These are phyloP conservation scores for Agelastica alni DNA, from an alignment of 2,888 invertebrate genomes.

Conservation along the genomic window DNA sequence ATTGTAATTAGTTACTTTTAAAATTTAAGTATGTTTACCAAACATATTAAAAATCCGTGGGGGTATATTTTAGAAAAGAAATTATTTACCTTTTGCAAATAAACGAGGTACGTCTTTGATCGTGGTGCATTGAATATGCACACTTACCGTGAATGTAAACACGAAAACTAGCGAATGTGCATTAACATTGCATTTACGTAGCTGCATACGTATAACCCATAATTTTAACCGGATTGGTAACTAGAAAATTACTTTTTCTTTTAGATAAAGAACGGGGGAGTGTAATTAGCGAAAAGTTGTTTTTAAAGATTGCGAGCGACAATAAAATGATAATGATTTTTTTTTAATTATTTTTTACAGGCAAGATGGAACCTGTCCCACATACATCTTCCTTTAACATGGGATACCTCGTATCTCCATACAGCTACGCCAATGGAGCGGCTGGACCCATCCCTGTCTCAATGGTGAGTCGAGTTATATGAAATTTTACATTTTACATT, in stretches of 20 bases:
- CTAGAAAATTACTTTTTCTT: conserved; percentile 24
- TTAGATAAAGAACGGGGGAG: not conserved
- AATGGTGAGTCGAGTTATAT: conserved; percentile 71
- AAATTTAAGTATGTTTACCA: too few species aligned
- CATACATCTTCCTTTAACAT: conserved; percentile 85
- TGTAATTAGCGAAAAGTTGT: not conserved
- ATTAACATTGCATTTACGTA: conserved; percentile 16
- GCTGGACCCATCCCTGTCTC: conserved; percentile 84
- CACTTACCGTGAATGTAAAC: conserved; percentile 16
- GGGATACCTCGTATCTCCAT: conserved; percentile 90
- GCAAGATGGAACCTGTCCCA: conserved; percentile 80
- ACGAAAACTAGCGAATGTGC: conserved; percentile 19
- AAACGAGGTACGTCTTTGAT: not conserved
- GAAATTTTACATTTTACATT: not conserved
- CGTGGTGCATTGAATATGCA: not conserved
- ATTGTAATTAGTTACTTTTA: too few species aligned
- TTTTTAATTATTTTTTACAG: conserved; percentile 58
- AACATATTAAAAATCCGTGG: too few species aligned
- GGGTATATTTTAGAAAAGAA: too few species aligned
- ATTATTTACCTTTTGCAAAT: not conserved
- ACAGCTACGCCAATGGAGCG: conserved; percentile 87
- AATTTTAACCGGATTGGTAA: conserved; percentile 22
- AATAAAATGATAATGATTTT: not conserved
- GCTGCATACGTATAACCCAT: too few species aligned
- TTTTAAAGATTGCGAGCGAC: not conserved